These are phyloP conservation scores for Stegana nigrithorax DNA, from an alignment of 2,888 invertebrate species.

Conservation along the genomic window DNA sequence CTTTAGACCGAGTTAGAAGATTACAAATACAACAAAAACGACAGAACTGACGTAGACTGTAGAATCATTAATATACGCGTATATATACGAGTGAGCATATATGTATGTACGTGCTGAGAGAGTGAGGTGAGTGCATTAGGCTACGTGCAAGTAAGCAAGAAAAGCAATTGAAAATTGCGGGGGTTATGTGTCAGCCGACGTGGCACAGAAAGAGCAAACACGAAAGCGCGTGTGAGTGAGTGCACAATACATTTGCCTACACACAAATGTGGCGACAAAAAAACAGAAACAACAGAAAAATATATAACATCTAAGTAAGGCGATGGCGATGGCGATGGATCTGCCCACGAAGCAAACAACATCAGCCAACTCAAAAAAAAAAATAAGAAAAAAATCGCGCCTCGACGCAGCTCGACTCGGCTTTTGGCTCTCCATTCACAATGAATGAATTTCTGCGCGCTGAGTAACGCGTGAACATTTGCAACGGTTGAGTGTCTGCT, in stretches of 20 bases:
- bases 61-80: neutral
- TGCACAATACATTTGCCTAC: slow-evolving; percentile 33
- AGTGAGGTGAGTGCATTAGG: too few relatives aligned
- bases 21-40: slow-evolving; percentile 16
- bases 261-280: slow-evolving; percentile 24
- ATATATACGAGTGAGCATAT: neutral
- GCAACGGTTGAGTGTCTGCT: slow-evolving; percentile 34
- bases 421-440: slow-evolving; percentile 27
- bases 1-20: slow-evolving; percentile 25
- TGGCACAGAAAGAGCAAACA: too few relatives aligned
- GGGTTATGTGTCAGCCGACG: too few relatives aligned
- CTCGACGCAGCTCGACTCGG: too few relatives aligned
- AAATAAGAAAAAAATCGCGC: too few relatives aligned
- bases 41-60: slow-evolving; percentile 2
- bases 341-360: slow-evolving; percentile 51
- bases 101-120: too few relatives aligned
- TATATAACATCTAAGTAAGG: slow-evolving; percentile 49
- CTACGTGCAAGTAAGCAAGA: slow-evolving; percentile 19
- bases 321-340: slow-evolving; percentile 60
- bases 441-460: slow-evolving; percentile 24
- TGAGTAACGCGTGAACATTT: slow-evolving; percentile 44
- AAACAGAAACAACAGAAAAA: neutral
- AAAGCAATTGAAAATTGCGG: slow-evolving; percentile 38
- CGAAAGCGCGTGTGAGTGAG: slow-evolving; percentile 4
- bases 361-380: slow-evolving; percentile 30